Evolutionary conservation across 2,113 vertebrate genomes (phyloP).

Genomic region (Ophiodon elongatus): DNA sequence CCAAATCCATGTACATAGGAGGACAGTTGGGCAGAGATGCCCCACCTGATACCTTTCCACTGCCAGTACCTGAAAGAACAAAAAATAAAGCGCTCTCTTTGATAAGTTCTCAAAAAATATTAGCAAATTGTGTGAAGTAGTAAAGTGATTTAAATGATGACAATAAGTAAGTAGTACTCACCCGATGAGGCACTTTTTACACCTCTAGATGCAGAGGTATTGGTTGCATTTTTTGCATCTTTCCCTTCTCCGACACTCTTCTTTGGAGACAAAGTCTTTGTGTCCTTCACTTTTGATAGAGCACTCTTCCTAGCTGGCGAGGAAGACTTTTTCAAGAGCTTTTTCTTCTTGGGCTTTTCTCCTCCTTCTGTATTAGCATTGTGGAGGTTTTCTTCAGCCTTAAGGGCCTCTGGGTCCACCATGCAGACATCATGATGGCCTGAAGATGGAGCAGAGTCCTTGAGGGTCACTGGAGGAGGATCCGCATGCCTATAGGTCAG

Average conservation of each 20-base stretch:
- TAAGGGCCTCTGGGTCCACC: conserved; percentile 94
- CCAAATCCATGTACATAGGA: conserved; percentile 95
- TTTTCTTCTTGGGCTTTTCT: conserved; percentile 94
- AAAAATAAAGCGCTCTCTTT: background rate
- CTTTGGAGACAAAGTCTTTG: conserved; percentile 91
- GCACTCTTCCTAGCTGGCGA: conserved; percentile 91
- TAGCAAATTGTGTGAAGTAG: background rate
- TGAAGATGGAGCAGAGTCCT: conserved; percentile 91
- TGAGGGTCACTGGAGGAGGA: conserved; percentile 89
- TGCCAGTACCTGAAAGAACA: conserved; percentile 82
- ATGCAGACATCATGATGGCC: conserved; percentile 94
- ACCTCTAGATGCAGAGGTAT: conserved; percentile 90
- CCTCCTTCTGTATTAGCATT: conserved; percentile 91
- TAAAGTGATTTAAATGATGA: background rate
- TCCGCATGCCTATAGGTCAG: conserved; percentile 93
- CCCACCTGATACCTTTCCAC: conserved; percentile 85
- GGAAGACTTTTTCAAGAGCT: conserved; percentile 90
- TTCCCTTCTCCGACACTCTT: conserved; percentile 91
- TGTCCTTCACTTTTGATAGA: conserved; percentile 91
- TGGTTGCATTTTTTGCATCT: conserved; percentile 96
- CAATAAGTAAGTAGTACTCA: conserved; percentile 63
- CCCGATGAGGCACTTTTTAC: conserved; percentile 90
- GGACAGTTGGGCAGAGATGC: conserved; percentile 89
- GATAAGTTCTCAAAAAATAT: background rate
- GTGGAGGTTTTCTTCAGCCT: conserved; percentile 90